Base-by-base conservation (phyloP, 1,140 invertebrate species). In the Drosophila kepulauana region DNA sequence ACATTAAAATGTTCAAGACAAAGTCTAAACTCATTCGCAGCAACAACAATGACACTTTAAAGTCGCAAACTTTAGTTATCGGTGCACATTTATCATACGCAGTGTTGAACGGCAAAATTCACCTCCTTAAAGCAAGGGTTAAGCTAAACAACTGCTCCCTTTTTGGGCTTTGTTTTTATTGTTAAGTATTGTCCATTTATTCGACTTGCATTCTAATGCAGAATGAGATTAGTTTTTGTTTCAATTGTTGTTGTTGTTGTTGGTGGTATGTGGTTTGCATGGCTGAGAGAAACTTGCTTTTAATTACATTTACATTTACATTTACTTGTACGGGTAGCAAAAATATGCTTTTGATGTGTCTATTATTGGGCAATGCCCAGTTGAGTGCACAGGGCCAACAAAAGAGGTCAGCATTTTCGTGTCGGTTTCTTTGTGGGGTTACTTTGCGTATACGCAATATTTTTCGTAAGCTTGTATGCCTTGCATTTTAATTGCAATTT, bases 401-500 rank as follows among this genome's bases (percentile, higher is more conserved):
- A 79, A 59, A 68, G 56, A 63, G 61, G 48, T 70, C 45, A 61
- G 43, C 38, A 66, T 25, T 78, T 25, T 30, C 38, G 49, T 78
- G 15, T 30, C 45, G 49, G 20, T 49, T 64, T 33, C 57, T 69
- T 74, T 84, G 75, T 75, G 75, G 65, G 70, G 58, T 45, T 38
- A 52, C 25, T 49, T 64, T 84, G 63, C 71, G 56, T 66, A 70
- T 69, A 49, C 57, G 72, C 54, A 68, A 82, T 70, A 71, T 76
- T 76, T 77, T 57, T 65, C 16, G 56, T 63, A 20, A 58, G 75
- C 71, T 56, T 59, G 7, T 79, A 56, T 76, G 65, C 54, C 62
- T 62, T 73, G 69, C 62, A 69, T 65, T 88, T 82, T 82, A 87
- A 88, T 87, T 82, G 80, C 69, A 78, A 78, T 80, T 87, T 84